Evolutionary conservation across 2,797 vertebrate species (phyloP), one percentile per base, ranked within the genome.

Genomic region (Danionella dracula): DNA sequence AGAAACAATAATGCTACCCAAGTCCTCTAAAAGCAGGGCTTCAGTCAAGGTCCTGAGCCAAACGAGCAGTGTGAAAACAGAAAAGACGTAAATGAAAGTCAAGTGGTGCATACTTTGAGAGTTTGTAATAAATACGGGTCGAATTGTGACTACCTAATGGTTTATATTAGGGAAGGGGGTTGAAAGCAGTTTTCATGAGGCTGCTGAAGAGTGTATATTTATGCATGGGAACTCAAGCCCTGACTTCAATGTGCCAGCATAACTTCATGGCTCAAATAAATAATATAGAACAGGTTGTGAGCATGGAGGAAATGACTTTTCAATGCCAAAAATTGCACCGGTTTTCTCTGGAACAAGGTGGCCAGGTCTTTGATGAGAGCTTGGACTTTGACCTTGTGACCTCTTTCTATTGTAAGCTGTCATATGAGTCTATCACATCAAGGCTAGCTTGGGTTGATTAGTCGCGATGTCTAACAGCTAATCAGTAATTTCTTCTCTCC

Each of bases 241-340:
- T 8, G 17, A 37, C 60, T 37, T 66, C 17, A 56, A 12, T 63
- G 21, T 61, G 15, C 19, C 61, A 67, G 29, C 40, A 34, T 48
- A 53, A 49, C 44, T 69, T 67, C 44, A 69, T 66, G 46, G 53
- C 65, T 70, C 67, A 65, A 53, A 63, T 68, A 76, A 72, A 63
- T 74, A 59, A 67, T 69, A 64, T 57, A 73, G 35, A 71, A 34
- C 54, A 71, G 73, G 57, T 68, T 50, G 44, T 67, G 60, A 45
- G 46, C 31, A 48, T n/a, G 41, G 20, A 41, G 16, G 10, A 53
- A 49, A 54, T 13, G 15, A 5, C 16, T 62, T 71, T 41, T 50
- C 34, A 44, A 13, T 51, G 59, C 64, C 68, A 71, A 53, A 68
- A 27, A 59, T 40, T 37, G 31, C 41, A 34, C 29, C 45, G 56